Evolutionary conservation across 2,113 vertebrate genomes (phyloP).

Genomic region (Gulo gulo): DNA sequence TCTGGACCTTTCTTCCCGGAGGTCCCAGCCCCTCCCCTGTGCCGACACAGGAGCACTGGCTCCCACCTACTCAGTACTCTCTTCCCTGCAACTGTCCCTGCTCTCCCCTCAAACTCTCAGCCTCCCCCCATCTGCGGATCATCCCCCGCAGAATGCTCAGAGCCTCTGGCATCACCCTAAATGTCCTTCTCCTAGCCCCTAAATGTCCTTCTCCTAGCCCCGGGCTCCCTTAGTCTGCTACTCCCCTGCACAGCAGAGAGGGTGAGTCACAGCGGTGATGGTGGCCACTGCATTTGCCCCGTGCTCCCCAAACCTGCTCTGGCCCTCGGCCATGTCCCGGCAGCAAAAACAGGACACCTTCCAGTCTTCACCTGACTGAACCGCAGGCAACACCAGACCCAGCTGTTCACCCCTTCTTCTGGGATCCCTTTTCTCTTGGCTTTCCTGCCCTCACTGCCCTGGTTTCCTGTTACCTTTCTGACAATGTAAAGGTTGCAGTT

Average conservation of each 20-base stretch:
- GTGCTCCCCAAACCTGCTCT: background rate
- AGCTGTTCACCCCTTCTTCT: background rate
- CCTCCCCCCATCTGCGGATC: background rate
- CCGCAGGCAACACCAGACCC: background rate
- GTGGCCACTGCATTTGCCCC: background rate
- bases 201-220: background rate
- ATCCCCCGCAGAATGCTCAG: background rate
- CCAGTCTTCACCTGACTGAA: background rate
- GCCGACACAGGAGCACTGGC: background rate
- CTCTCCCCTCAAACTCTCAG: too few relatives aligned
- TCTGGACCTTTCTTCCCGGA: background rate
- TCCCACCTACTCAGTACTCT: background rate
- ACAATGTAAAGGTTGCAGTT: too few relatives aligned
- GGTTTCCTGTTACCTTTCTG: background rate
- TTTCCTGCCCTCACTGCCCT: background rate
- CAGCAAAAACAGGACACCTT: background rate
- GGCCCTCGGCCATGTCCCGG: accelerated
- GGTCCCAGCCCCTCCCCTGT: background rate
- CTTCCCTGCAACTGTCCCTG: background rate
- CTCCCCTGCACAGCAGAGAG: background rate
- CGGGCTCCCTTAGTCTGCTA: accelerated
- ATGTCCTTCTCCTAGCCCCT: background rate
- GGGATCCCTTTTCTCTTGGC: background rate
- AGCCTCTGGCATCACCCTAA: background rate
- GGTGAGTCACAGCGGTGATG: background rate